Conservation (phyloP, 2,888 invertebrate genomes). For the Dicyrtomina minuta region DNA sequence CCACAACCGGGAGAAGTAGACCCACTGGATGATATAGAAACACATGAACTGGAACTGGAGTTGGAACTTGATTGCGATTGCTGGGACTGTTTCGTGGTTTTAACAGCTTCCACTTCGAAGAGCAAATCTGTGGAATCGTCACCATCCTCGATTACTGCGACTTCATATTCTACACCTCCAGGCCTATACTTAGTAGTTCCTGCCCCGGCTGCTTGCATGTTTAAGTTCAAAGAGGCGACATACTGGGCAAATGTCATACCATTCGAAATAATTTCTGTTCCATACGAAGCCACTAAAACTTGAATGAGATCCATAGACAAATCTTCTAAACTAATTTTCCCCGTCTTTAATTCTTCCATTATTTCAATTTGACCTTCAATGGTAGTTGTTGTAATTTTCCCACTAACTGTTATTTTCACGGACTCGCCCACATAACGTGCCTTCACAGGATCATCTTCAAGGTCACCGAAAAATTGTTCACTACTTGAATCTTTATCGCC, state of each 20-base stretch:
- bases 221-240: not conserved
- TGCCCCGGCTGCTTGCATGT: no score
- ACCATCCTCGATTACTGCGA: not conserved
- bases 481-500: not conserved
- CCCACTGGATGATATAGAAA: not conserved
- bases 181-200: not conserved
- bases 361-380: not conserved
- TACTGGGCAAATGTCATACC: not conserved
- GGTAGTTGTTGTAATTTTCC: not conserved
- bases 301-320: not conserved
- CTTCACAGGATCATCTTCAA: slow-evolving; percentile 2
- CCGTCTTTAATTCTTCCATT: not conserved
- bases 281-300: not conserved
- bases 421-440: not conserved
- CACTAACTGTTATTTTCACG: not conserved
- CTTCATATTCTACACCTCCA: not conserved
- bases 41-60: not conserved
- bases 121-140: not conserved
- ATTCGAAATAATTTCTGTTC: not conserved
- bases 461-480: not conserved
- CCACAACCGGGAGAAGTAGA: not conserved
- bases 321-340: not conserved
- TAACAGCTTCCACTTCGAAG: slow-evolving; percentile 1
- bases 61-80: not conserved
- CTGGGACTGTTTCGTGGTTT: not conserved